Base-by-base conservation (phyloP, 2,113 vertebrate species). In the Numenius arquata region DNA sequence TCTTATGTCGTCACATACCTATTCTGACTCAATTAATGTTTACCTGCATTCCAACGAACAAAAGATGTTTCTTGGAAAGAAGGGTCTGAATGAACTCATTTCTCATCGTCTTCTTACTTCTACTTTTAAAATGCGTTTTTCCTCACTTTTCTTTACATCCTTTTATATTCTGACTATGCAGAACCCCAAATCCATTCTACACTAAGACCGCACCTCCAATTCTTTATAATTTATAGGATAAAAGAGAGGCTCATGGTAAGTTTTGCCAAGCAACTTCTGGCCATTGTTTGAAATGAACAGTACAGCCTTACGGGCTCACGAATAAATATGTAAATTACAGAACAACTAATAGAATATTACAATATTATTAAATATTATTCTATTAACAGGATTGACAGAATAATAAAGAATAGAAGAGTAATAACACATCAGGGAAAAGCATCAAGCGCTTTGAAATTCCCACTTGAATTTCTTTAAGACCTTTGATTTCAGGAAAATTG, bases 261-360 rank as follows among this genome's bases (percentile, higher is more conserved):
- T 56, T 81, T 68, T 61, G 81, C 29, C 21, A 65, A 66, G 43
- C 34, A 61, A 48, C 50, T 65, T 58, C 47, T 48, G 9, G 56
- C 27, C 5, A 9, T 1, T 55, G 8, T 20, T 43, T 56, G 32
- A 63, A 95, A 89, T 5, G 0, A 6, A 9, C 9, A 56, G 52
- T 7, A 62, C 0, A 0, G 10, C 9, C 7, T 48, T 30, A 21
- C 1, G 9, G 14, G 19, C 32, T 58, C 16, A 50, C 15, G 67
- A 59, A 59, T 29, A 30, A 48, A 5, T 6, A 61, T 15, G 22
- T 11, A 70, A 65, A 30, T 11, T 55, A 55, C 4, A 11, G 53
- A 6, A 30, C 18, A 30, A 30, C 11, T 30, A 55, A 29, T 53
- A 68, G 8, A 74, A 52, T 1, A 43, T 8, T 2, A 38, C 14